These are phyloP conservation scores for Athalia rosae DNA, from an alignment of 2,888 invertebrate genomes.

Conservation along the genomic window DNA sequence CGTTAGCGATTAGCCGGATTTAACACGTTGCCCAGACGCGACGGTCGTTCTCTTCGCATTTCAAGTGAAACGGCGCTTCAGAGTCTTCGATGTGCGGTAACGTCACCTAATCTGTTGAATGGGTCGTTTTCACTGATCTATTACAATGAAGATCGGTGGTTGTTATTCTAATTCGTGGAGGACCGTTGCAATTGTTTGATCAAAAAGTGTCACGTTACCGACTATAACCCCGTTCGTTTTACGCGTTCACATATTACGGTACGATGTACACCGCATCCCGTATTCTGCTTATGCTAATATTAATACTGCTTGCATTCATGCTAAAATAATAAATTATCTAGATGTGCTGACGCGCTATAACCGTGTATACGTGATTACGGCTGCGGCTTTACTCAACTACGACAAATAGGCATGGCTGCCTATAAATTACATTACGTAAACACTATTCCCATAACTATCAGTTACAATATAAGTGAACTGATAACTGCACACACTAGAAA, in stretches of 20 bases:
- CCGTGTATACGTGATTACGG: neutral
- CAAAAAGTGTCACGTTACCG: neutral
- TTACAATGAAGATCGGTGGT: too few relatives aligned
- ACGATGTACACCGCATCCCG: neutral
- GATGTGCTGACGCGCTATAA: constrained; percentile 13
- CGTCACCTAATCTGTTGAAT: too few relatives aligned
- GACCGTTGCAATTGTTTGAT: too few relatives aligned
- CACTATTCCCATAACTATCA: constrained; percentile 17
- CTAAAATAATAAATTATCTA: constrained; percentile 35
- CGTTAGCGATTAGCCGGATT: neutral
- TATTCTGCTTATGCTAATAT: constrained; percentile 9
- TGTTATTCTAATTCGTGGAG: too few relatives aligned
- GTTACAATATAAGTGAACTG: constrained; percentile 20
- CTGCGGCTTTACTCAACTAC: neutral
- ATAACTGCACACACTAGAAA: neutral
- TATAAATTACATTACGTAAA: constrained; percentile 38
- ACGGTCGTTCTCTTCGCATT: too few relatives aligned
- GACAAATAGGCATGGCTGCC: constrained; percentile 28
- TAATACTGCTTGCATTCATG: constrained; percentile 12
- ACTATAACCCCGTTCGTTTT: neutral
- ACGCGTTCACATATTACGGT: neutral
- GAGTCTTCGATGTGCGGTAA: too few relatives aligned
- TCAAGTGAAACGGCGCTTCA: too few relatives aligned
- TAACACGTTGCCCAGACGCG: too few relatives aligned
- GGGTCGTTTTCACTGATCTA: too few relatives aligned